Percentiles rank a stretch among this genome's conserved stretches.
These are phyloP conservation scores for Ichneumon xanthorius DNA, from an alignment of 2,888 invertebrate species.

Conservation along the genomic window DNA sequence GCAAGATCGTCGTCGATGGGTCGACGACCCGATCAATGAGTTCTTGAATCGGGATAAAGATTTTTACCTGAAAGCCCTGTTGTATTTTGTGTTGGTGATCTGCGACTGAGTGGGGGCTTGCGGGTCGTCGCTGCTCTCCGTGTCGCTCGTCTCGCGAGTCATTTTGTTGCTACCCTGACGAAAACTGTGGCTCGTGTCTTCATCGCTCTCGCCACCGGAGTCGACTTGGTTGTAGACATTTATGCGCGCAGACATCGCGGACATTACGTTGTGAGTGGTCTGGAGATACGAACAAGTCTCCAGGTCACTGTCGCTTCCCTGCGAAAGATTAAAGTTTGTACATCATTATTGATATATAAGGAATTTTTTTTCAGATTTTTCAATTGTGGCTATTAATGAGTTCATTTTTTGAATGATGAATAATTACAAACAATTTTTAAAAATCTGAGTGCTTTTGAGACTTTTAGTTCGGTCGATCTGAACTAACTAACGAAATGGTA, in stretches of 20 bases:
- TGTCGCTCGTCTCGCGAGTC: conserved; percentile 75
- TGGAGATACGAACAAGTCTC: conserved; percentile 84
- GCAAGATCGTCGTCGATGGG: neutral
- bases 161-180: conserved; percentile 74
- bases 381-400: too few relatives aligned
- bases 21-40: neutral
- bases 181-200: conserved; percentile 79
- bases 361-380: too few relatives aligned
- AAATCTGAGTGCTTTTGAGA: too few relatives aligned
- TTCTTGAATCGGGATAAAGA: neutral
- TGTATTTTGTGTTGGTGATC: conserved; percentile 75
- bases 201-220: conserved; percentile 84
- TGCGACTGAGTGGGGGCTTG: conserved; percentile 72
- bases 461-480: too few relatives aligned
- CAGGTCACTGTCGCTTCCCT: conserved; percentile 81
- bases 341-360: neutral
- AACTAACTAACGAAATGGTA: too few relatives aligned
- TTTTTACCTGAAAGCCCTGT: conserved; percentile 73
- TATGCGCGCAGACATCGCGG: conserved; percentile 85
- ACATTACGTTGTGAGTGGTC: conserved; percentile 86
- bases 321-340: conserved; percentile 22
- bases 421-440: too few relatives aligned
- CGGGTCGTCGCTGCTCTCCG: conserved; percentile 79
- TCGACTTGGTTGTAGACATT: conserved; percentile 79
- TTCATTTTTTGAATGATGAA: too few relatives aligned